Evolutionary conservation across 2,797 vertebrate species (phyloP).

Genomic region (Acanthiza pusilla): DNA sequence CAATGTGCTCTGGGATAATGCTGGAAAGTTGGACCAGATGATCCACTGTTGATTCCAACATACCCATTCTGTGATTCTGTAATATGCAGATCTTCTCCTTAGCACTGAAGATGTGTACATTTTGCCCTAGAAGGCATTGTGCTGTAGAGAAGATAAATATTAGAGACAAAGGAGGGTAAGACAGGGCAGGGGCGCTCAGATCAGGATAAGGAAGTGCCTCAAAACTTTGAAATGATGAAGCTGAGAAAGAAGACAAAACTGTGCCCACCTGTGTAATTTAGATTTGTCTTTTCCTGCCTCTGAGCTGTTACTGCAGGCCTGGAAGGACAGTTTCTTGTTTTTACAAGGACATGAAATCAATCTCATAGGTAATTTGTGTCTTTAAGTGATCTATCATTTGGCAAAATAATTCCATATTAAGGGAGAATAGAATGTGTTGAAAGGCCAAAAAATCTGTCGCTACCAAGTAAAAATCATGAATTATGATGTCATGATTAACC

Average conservation of each 20-base stretch:
- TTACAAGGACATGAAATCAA: neutral
- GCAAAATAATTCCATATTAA: neutral
- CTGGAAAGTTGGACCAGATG: neutral
- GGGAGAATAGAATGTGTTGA: neutral
- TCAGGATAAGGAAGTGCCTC: neutral
- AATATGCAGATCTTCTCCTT: neutral
- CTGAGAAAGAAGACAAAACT: neutral
- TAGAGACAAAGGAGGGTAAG: neutral
- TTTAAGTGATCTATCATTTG: neutral
- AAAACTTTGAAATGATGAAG: neutral
- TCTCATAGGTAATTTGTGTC: neutral
- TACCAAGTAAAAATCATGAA: neutral
- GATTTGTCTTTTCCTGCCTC: neutral
- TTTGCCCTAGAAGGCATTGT: neutral
- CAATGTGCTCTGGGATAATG: neutral
- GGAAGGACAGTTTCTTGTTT: neutral
- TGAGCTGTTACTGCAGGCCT: neutral
- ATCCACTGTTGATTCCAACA: neutral
- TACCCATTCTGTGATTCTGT: neutral
- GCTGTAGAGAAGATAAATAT: neutral
- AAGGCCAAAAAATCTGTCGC: neutral
- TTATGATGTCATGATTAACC: neutral
- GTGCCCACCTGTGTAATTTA: neutral
- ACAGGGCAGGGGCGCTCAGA: neutral
- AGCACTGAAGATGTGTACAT: neutral